Conservation (phyloP, 2,797 vertebrate genomes). For the Sebastes variabilis region DNA sequence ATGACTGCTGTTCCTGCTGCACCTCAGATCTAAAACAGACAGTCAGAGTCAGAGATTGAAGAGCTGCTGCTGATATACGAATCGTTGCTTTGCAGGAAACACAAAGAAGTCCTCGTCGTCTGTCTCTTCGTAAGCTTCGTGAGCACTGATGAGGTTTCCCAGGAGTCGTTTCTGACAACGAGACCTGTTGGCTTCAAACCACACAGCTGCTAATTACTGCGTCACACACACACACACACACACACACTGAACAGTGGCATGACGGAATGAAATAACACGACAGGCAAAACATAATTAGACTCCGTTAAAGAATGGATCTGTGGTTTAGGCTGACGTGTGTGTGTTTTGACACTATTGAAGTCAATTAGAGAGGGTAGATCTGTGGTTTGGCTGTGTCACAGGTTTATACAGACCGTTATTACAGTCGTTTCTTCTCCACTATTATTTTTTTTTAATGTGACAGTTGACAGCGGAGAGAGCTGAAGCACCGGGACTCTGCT, state of each 20-base stretch:
- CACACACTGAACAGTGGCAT: neutral
- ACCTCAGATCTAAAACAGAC: neutral
- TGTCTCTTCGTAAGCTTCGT: neutral
- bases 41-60: neutral
- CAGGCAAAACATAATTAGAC: conserved; percentile 3
- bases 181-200: conserved; percentile 14
- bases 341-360: neutral
- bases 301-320: neutral
- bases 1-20: neutral
- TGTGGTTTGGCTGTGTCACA: neutral
- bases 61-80: neutral
- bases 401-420: neutral
- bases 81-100: neutral
- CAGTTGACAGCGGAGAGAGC: neutral
- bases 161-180: conserved; percentile 8
- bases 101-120: neutral
- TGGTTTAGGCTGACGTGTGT: neutral
- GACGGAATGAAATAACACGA: conserved; percentile 4
- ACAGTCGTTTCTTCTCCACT: neutral
- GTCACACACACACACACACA: neutral
- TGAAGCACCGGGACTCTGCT: neutral
- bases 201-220: conserved; percentile 1
- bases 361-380: neutral
- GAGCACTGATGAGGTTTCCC: neutral
- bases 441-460: neutral